Conservation (phyloP, 2,113 vertebrate species). For the Hucho hucho region DNA sequence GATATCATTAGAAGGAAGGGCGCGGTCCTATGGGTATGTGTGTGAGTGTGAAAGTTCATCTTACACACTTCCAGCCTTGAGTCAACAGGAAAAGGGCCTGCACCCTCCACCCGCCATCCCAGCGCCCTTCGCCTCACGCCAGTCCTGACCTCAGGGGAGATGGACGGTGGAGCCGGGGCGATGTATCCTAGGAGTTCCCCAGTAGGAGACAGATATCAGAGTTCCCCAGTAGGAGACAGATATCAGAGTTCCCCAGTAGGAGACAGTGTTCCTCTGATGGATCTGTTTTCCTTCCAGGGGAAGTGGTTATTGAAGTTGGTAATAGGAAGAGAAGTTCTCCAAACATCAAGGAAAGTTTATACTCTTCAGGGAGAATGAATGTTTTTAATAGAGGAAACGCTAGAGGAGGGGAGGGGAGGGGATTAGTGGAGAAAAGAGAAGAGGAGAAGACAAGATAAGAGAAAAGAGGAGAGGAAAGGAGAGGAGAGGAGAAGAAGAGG, state of each 20-base stretch:
- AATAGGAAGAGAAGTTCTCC: constrained; percentile 51
- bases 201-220: no score
- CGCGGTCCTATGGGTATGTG: constrained; percentile 33
- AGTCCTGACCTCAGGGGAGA: constrained; percentile 41
- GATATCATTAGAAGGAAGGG: constrained; percentile 67
- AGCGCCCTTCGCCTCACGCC: constrained; percentile 46
- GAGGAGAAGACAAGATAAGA: no score
- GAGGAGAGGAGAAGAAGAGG: no score
- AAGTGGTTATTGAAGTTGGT: constrained; percentile 68
- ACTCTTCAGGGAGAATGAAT: constrained; percentile 47
- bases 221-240: no score
- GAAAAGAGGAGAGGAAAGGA: no score
- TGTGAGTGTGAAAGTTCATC: constrained; percentile 47
- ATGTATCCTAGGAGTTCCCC: no score
- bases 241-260: no score
- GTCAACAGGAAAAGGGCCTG: constrained; percentile 58
- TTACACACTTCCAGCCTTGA: constrained; percentile 69
- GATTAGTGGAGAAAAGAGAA: background rate
- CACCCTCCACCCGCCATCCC: constrained; percentile 50
- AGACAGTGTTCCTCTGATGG: constrained; percentile 39
- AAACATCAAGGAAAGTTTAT: constrained; percentile 55
- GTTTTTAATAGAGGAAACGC: constrained; percentile 53
- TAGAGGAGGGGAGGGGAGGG: constrained; percentile 18
- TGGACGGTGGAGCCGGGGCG: no score
- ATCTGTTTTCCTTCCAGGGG: constrained; percentile 68